Percentiles rank a stretch among this genome's conserved stretches.
phyloP scores from a whole-genome alignment of 1,140 invertebrate genomes.

The Atta cephalotes region DNA sequence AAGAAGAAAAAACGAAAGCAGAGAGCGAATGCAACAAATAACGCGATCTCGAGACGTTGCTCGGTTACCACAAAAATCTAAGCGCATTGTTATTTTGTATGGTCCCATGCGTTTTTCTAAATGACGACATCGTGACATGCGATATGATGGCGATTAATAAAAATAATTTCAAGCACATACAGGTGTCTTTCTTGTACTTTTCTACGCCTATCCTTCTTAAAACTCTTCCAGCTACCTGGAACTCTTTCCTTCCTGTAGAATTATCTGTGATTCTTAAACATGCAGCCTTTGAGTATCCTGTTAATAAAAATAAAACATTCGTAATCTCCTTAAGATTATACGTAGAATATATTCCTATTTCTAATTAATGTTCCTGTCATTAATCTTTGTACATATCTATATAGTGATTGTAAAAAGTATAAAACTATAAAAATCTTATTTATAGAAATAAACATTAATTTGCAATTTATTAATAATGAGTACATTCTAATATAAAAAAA shows the following conservation, averaged over 20 bases:
- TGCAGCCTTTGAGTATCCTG: constrained; percentile 27
- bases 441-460: too few relatives aligned
- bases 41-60: constrained; percentile 76
- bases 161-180: constrained; percentile 75
- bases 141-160: constrained; percentile 82
- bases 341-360: not conserved
- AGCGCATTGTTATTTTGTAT: constrained; percentile 85
- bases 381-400: not conserved
- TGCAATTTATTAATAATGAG: too few relatives aligned
- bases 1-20: constrained; percentile 14
- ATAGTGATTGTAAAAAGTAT: too few relatives aligned
- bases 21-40: constrained; percentile 46
- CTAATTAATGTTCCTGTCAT: too few relatives aligned
- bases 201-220: not conserved
- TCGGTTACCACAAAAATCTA: constrained; percentile 82
- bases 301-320: constrained; percentile 8
- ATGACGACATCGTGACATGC: constrained; percentile 79
- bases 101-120: constrained; percentile 84
- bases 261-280: constrained; percentile 1
- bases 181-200: not conserved
- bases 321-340: not conserved
- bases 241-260: not conserved
- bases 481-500: too few relatives aligned
- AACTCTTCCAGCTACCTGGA: not conserved
- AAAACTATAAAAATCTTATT: too few relatives aligned